These are phyloP conservation scores for Formica selysi DNA, from an alignment of 1,140 invertebrate genomes.

Conservation along the genomic window DNA sequence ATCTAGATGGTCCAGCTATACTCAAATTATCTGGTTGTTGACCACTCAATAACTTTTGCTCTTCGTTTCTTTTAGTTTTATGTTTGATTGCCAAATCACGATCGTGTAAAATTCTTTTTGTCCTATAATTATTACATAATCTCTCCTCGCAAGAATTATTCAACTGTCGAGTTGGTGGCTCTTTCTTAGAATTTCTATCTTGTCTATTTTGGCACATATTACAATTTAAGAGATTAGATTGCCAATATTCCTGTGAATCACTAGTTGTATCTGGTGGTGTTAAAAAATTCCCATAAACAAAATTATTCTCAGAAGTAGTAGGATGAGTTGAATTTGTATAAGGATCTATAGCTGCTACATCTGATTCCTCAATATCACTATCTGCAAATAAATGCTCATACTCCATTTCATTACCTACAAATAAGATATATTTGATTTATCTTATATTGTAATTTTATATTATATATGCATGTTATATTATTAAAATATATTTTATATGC, in stretches of 20 bases:
- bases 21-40: constrained; percentile 75
- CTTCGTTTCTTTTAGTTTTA: constrained; percentile 75
- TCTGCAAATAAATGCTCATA: constrained; percentile 87
- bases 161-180: constrained; percentile 60
- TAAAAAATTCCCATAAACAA: constrained; percentile 71
- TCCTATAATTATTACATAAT: constrained; percentile 73
- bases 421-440: not conserved
- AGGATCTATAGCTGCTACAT: constrained; percentile 78
- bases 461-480: not conserved
- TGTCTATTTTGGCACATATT: constrained; percentile 77
- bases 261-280: constrained; percentile 54
- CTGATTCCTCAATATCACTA: constrained; percentile 85
- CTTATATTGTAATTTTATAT: not conserved
- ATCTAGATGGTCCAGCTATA: constrained; percentile 83
- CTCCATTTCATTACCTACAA: constrained; percentile 85
- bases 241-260: constrained; percentile 72
- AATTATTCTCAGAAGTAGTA: constrained; percentile 71
- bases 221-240: constrained; percentile 74
- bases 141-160: constrained; percentile 66
- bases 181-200: constrained; percentile 68
- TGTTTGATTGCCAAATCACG: constrained; percentile 73
- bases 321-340: constrained; percentile 77
- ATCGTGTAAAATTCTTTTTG: constrained; percentile 73
- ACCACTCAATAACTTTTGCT: constrained; percentile 72
- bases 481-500: constrained; percentile 10